Conservation (phyloP, 2,797 vertebrate genomes). For the Chelon auratus region DNA sequence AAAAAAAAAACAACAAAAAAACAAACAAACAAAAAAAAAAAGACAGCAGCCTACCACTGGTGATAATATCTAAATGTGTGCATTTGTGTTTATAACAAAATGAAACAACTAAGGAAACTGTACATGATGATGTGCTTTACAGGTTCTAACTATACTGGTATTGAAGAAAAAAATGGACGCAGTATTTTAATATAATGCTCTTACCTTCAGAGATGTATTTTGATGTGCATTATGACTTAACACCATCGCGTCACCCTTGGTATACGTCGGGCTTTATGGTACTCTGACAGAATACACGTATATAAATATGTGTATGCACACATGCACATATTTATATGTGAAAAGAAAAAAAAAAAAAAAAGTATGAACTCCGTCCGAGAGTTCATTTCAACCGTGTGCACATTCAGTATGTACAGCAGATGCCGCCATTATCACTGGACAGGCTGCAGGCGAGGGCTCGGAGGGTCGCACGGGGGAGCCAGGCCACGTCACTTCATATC, state of each 20-base stretch:
- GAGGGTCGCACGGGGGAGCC: constrained; percentile 36
- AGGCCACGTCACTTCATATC: constrained; percentile 57
- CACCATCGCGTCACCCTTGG: constrained; percentile 77
- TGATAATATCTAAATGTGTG: constrained; percentile 77
- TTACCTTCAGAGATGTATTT: constrained; percentile 85
- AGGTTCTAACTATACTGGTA: constrained; percentile 83
- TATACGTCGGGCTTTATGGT: constrained; percentile 81
- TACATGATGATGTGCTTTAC: constrained; percentile 82
- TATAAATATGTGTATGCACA: constrained; percentile 10
- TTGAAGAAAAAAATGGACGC: constrained; percentile 67
- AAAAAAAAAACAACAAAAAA: constrained; percentile 38
- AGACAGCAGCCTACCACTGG: constrained; percentile 66
- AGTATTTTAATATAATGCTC: constrained; percentile 87
- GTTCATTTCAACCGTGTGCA: constrained; percentile 64
- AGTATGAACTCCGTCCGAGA: constrained; percentile 55
- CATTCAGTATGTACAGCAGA: constrained; percentile 68
- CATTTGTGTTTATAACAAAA: constrained; percentile 78
- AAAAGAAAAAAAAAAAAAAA: constrained; percentile 41
- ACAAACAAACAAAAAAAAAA: constrained; percentile 43
- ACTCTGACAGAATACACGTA: constrained; percentile 50
- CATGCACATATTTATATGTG: constrained; percentile 23
- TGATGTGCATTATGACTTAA: constrained; percentile 84
- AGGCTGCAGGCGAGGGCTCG: constrained; percentile 53
- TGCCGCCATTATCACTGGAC: constrained; percentile 36
- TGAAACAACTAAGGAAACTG: constrained; percentile 68